These are phyloP conservation scores for Diadegma fenestrale DNA, from an alignment of 2,888 invertebrate genomes.

Conservation along the genomic window DNA sequence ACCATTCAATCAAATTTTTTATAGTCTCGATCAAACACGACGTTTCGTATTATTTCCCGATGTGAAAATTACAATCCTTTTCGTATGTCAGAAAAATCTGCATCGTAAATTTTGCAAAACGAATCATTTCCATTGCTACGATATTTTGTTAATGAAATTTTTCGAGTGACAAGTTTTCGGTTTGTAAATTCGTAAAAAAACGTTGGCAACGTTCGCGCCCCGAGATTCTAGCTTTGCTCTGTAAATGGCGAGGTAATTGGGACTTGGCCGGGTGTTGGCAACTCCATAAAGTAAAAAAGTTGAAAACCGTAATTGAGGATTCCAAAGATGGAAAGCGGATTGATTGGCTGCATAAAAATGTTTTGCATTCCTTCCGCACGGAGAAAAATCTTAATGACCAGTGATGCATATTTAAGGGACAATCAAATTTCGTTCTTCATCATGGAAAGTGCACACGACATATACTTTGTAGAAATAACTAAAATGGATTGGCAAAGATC, in stretches of 20 bases:
- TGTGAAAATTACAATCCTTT: not conserved
- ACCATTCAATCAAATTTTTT: not conserved
- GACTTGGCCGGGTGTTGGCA: no score
- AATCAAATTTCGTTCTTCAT: not conserved
- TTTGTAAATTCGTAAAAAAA: no score
- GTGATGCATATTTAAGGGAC: not conserved
- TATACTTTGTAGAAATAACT: slow-evolving; percentile 35
- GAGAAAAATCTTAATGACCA: not conserved
- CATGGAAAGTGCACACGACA: not conserved
- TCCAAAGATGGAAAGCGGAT: not conserved
- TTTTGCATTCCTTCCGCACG: not conserved
- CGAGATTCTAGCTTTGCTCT: no score
- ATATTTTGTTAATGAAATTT: no score
- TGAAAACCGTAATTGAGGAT: not conserved
- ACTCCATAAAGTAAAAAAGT: not conserved
- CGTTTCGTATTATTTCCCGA: not conserved
- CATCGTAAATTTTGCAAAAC: no score
- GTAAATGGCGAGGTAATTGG: no score
- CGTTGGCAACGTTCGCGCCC: no score
- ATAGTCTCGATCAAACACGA: not conserved
- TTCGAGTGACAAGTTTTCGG: no score
- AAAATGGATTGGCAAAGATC: slow-evolving; percentile 79
- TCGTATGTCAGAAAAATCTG: not conserved
- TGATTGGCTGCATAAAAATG: not conserved
- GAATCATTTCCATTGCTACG: no score